Conservation (phyloP, 35 echinoderm and acorn worm genomes). For the Patiria miniata region DNA sequence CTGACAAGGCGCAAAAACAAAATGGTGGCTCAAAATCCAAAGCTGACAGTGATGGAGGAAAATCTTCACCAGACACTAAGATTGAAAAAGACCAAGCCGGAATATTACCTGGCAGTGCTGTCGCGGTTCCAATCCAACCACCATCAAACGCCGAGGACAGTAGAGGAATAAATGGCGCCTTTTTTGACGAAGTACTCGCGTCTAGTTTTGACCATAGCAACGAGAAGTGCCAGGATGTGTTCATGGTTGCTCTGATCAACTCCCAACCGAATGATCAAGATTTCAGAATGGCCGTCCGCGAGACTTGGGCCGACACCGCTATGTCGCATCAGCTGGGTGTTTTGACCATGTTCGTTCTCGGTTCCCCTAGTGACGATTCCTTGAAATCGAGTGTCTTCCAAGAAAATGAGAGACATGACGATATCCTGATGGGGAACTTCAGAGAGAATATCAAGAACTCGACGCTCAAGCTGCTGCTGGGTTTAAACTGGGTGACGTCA, state of each 20-base stretch:
- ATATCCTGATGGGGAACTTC: slow-evolving; percentile 85
- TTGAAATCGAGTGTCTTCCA: slow-evolving; percentile 52
- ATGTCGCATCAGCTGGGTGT: slow-evolving; percentile 58
- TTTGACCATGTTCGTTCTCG: slow-evolving; percentile 76
- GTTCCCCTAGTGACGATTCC: slow-evolving; percentile 38
- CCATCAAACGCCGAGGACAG: background rate
- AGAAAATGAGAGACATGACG: slow-evolving; percentile 80
- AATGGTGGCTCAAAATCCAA: background rate
- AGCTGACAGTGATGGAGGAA: background rate
- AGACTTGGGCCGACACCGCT: slow-evolving; percentile 80
- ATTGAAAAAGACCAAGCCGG: too few species aligned
- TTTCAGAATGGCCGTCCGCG: slow-evolving; percentile 67
- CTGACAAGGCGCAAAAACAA: background rate
- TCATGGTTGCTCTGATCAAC: slow-evolving; percentile 69
- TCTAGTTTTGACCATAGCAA: slow-evolving; percentile 57
- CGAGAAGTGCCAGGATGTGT: slow-evolving; percentile 45
- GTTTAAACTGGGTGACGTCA: slow-evolving; percentile 55
- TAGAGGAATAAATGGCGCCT: slow-evolving; percentile 44
- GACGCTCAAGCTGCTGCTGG: slow-evolving; percentile 65
- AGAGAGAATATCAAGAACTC: slow-evolving; percentile 59
- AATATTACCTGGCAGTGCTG: too few species aligned
- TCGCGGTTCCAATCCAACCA: too few species aligned
- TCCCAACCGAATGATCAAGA: slow-evolving; percentile 61
- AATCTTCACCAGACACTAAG: background rate
- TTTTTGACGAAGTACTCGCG: slow-evolving; percentile 63